A percentile compares a stretch with the other conserved stretches of the same genome.
phyloP scores from a whole-genome alignment of 2,797 vertebrate genomes.

The Manis pentadactyla region DNA sequence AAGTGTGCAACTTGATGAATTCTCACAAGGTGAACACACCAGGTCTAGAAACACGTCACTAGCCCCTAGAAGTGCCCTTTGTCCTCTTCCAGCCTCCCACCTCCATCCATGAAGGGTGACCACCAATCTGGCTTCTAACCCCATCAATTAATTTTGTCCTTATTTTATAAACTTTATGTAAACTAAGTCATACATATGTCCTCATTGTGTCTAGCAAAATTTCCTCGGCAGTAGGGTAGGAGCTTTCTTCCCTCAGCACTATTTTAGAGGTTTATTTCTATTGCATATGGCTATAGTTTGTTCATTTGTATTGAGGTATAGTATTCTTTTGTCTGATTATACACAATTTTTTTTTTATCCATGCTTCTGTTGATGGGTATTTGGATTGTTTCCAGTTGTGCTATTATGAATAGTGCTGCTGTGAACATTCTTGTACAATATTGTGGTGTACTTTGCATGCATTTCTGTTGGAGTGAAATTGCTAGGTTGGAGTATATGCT shows the following conservation, averaged over 20 bases:
- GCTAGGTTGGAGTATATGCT: neutral
- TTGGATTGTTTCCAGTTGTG: constrained; percentile 14
- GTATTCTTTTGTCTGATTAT: constrained; percentile 29
- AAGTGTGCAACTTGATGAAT: neutral
- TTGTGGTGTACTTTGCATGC: accelerated
- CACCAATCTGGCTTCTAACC: neutral
- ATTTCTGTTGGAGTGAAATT: neutral
- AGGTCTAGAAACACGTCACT: neutral
- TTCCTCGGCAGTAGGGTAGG: neutral
- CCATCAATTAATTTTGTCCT: neutral
- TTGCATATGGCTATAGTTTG: neutral
- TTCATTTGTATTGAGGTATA: neutral
- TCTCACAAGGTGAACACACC: neutral
- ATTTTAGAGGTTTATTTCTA: neutral
- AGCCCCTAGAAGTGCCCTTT: neutral
- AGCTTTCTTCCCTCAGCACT: neutral
- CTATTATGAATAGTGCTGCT: neutral
- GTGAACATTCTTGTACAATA: neutral
- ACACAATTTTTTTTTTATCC: constrained; percentile 26
- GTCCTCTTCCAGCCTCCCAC: neutral
- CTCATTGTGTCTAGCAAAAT: constrained; percentile 31
- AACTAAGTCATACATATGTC: neutral
- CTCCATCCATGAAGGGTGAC: neutral
- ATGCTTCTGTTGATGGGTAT: neutral
- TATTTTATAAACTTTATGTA: neutral